Conservation (phyloP, 2,797 vertebrate genomes). For the Geotrypetes seraphini region DNA sequence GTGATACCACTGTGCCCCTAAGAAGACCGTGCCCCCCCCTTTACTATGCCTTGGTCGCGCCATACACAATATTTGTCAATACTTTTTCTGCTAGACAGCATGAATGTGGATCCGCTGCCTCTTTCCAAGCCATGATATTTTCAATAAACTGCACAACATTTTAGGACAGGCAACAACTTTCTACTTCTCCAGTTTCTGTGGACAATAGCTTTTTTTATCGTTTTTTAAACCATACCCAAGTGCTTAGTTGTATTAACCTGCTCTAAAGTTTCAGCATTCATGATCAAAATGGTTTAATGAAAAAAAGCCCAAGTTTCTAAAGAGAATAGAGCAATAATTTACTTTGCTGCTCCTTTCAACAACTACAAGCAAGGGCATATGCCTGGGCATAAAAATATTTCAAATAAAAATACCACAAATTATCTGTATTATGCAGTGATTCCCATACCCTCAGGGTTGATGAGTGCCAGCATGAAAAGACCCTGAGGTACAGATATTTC, state of each 20-base stretch:
- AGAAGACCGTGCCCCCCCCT: too few species aligned
- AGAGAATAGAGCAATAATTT: background rate
- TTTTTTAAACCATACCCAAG: constrained; percentile 5
- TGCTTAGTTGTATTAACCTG: background rate
- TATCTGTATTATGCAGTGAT: too few species aligned
- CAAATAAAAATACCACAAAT: too few species aligned
- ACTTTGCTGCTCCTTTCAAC: background rate
- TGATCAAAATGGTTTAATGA: constrained; percentile 2
- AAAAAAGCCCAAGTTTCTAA: constrained; percentile 1
- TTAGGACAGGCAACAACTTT: constrained; percentile 2
- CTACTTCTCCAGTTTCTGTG: background rate
- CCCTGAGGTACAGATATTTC: too few species aligned
- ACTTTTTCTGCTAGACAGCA: too few species aligned
- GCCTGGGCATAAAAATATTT: background rate
- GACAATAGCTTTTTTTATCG: too few species aligned
- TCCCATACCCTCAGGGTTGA: too few species aligned
- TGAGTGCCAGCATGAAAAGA: too few species aligned
- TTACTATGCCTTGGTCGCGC: too few species aligned
- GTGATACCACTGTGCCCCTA: too few species aligned
- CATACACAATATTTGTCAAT: too few species aligned
- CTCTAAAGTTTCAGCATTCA: background rate
- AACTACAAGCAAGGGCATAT: constrained; percentile 3
- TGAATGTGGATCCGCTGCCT: too few species aligned
- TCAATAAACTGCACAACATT: background rate
- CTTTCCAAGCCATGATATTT: background rate